Percentiles rank a stretch among this genome's conserved stretches.
phyloP scores from a whole-genome alignment of 2,888 invertebrate species.

The Adineta ricciae region DNA sequence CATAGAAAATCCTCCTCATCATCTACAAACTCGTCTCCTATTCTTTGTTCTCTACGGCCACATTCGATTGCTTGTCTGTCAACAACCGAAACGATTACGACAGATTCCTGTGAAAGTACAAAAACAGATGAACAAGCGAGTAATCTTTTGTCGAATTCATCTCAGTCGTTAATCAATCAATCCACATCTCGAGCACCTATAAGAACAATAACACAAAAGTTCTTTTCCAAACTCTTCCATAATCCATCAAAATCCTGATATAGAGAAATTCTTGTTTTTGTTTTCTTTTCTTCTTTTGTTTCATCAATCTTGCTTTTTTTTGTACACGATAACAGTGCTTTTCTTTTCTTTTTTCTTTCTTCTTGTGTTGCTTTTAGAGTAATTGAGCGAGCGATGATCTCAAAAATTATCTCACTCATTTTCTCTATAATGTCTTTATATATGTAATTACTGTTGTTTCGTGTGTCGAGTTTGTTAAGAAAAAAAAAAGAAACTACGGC shows the following conservation, averaged over 20 bases:
- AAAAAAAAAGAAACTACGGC: not conserved
- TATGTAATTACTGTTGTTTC: constrained; percentile 12
- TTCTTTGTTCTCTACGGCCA: not conserved
- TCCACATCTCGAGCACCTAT: not conserved
- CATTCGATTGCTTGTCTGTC: not conserved
- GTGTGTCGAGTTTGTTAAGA: not conserved
- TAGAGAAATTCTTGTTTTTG: not conserved
- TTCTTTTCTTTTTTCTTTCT: not conserved
- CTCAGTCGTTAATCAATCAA: not conserved
- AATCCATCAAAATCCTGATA: constrained; percentile 5
- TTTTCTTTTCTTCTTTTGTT: not conserved
- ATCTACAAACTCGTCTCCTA: not conserved
- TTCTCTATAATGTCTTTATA: not conserved
- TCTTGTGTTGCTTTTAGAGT: not conserved
- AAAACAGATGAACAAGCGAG: not conserved
- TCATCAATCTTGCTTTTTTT: not conserved
- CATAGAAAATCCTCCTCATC: not conserved
- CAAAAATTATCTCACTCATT: constrained; percentile 5
- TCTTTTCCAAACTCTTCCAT: not conserved
- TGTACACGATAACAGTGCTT: constrained; percentile 15
- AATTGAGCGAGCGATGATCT: not conserved
- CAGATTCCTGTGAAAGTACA: not conserved
- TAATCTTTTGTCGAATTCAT: not conserved
- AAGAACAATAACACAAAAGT: not conserved
- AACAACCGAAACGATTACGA: not conserved